Conservation (phyloP, 2,113 vertebrate genomes). For the Amazona guildingii region DNA sequence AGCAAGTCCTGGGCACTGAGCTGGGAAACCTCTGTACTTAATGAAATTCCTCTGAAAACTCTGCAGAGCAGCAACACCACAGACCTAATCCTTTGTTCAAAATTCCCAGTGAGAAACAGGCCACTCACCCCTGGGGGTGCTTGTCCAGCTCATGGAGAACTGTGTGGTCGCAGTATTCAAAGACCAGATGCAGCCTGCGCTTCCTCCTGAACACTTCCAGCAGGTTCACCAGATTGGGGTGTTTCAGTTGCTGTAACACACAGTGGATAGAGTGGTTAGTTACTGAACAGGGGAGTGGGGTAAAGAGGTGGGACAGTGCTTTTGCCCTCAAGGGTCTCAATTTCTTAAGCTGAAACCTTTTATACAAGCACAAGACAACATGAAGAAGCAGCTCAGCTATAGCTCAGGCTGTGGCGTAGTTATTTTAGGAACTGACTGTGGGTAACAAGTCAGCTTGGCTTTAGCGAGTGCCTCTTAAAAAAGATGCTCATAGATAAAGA, state of each 20-base stretch:
- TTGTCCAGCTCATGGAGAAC: constrained; percentile 91
- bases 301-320: background rate
- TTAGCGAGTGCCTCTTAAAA: background rate
- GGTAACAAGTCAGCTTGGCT: background rate
- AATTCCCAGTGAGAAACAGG: background rate
- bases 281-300: fast-evolving
- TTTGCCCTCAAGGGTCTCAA: background rate
- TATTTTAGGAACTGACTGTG: background rate
- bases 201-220: constrained; percentile 93
- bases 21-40: background rate
- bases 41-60: background rate
- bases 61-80: fast-evolving
- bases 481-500: background rate
- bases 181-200: constrained; percentile 90
- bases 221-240: constrained; percentile 93
- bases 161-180: constrained; percentile 95
- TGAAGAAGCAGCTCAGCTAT: background rate
- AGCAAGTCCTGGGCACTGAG: background rate
- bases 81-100: background rate
- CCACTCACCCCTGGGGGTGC: constrained; percentile 85
- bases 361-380: fast-evolving
- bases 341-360: background rate
- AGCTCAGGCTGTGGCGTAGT: background rate
- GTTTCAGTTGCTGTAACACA: constrained; percentile 89
- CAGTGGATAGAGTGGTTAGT: background rate